phyloP scores from a whole-genome alignment of 2,888 invertebrate genomes.

The Trichogramma dendrolimi region DNA sequence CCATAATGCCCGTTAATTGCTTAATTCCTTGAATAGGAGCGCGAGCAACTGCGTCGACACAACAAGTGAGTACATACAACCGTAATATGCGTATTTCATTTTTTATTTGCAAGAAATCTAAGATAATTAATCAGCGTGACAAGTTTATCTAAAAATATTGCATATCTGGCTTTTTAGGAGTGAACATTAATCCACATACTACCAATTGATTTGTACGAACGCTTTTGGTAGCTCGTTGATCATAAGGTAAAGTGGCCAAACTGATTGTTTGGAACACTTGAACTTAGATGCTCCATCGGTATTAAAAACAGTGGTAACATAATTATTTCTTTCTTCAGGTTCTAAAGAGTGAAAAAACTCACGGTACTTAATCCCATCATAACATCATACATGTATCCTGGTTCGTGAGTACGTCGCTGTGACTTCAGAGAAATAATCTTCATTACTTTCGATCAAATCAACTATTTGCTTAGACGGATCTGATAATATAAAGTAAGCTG shows the following conservation, averaged over 20 bases:
- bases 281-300: conserved; percentile 10
- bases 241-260: conserved; percentile 13
- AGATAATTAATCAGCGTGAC: conserved; percentile 6
- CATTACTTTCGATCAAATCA: too few species aligned
- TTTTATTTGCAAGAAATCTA: conserved; percentile 10
- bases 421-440: too few species aligned
- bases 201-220: conserved; percentile 11
- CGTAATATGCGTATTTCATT: not conserved
- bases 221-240: not conserved
- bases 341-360: too few species aligned
- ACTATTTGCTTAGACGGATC: too few species aligned
- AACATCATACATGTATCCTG: too few species aligned
- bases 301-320: conserved; percentile 2
- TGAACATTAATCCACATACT: conserved; percentile 15
- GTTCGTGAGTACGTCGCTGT: too few species aligned
- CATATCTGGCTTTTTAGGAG: conserved; percentile 10
- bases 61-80: conserved; percentile 3
- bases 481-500: too few species aligned
- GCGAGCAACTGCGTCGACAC: conserved; percentile 17
- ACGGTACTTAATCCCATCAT: too few species aligned
- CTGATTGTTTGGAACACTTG: conserved; percentile 10
- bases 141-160: conserved; percentile 10
- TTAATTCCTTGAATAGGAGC: conserved; percentile 13
- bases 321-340: not conserved
- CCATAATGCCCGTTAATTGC: conserved; percentile 12